Evolutionary conservation across 37 sponge, comb jelly and placozoan genomes (phyloP).

Genomic region (Axinella damicornis): DNA sequence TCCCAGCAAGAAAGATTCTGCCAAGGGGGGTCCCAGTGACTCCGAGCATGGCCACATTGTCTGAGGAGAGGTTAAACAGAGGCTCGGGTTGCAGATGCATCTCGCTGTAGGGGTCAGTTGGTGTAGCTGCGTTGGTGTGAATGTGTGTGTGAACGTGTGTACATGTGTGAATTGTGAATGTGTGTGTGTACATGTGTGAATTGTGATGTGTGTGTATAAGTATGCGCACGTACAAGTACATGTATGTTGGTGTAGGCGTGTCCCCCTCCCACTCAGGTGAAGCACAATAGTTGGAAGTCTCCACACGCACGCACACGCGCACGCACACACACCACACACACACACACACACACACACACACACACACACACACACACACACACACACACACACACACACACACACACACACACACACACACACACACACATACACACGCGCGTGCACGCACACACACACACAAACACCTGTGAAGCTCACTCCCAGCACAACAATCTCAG

Average conservation of each 20-base stretch:
- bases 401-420: not conserved
- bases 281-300: too few species aligned
- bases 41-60: slow-evolving; percentile 78
- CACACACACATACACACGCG: not conserved
- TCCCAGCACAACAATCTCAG: slow-evolving; percentile 92
- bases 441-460: not conserved
- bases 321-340: too few species aligned
- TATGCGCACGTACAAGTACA: too few species aligned
- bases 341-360: too few species aligned
- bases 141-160: not conserved
- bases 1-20: slow-evolving; percentile 89
- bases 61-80: slow-evolving; percentile 89
- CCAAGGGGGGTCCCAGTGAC: slow-evolving; percentile 71
- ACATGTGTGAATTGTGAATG: not conserved
- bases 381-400: slow-evolving; percentile 26
- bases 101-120: slow-evolving; percentile 66
- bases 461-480: slow-evolving; percentile 86
- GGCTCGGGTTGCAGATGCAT: slow-evolving; percentile 98
- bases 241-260: too few species aligned
- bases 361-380: slow-evolving; percentile 8
- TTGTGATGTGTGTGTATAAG: too few species aligned
- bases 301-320: too few species aligned
- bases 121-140: too few species aligned
- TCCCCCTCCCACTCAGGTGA: too few species aligned
- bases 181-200: not conserved